phyloP scores from a whole-genome alignment of 2,888 invertebrate species.

The Willowsia nigromaculata region DNA sequence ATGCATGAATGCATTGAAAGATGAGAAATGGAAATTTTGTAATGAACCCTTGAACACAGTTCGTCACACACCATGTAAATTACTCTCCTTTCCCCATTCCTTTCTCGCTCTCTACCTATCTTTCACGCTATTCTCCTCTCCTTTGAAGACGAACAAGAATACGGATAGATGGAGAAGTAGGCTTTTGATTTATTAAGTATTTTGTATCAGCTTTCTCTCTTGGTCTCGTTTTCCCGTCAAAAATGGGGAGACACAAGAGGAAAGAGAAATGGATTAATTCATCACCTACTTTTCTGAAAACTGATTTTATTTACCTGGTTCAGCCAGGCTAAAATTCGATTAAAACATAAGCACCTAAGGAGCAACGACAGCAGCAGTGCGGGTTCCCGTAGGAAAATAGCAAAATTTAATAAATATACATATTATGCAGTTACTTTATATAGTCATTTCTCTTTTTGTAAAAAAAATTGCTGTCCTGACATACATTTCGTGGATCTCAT shows the following conservation, averaged over 20 bases:
- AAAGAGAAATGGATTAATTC: conserved; percentile 32
- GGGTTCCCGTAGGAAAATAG: background rate
- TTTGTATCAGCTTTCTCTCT: background rate
- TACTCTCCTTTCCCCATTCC: background rate
- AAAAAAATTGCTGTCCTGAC: background rate
- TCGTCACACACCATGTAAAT: conserved; percentile 38
- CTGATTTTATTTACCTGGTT: conserved; percentile 39
- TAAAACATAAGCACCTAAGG: background rate
- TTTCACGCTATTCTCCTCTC: conserved; percentile 23
- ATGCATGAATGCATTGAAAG: conserved; percentile 73
- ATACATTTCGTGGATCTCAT: background rate
- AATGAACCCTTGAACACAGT: conserved; percentile 69
- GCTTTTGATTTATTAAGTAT: conserved; percentile 7
- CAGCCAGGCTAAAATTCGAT: conserved; percentile 27
- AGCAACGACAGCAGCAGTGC: background rate
- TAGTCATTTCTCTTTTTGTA: no score
- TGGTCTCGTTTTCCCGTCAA: background rate
- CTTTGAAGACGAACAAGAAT: background rate
- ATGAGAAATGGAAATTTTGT: conserved; percentile 73
- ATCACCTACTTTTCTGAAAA: conserved; percentile 15
- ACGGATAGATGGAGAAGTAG: background rate
- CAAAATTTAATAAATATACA: no score
- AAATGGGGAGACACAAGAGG: background rate
- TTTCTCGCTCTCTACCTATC: background rate
- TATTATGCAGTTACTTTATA: no score